Evolutionary conservation across 2,113 vertebrate genomes (phyloP).

Genomic region (Tenrec ecaudatus): DNA sequence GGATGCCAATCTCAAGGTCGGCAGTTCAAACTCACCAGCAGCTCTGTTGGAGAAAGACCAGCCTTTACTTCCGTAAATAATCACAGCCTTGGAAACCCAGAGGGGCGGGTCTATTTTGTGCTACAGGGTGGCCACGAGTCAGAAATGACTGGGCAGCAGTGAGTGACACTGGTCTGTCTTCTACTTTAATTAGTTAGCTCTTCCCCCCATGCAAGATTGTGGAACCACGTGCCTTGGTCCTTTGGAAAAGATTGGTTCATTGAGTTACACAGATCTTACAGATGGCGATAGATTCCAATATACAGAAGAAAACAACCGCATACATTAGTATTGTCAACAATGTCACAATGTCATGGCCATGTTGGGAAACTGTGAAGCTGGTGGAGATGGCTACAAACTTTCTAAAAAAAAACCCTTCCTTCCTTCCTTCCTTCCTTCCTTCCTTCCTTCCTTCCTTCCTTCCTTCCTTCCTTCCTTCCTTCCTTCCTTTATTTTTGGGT

Average conservation of each 20-base stretch:
- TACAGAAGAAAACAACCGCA: background rate
- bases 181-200: constrained; percentile 3
- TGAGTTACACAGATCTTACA: constrained; percentile 7
- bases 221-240: constrained; percentile 4
- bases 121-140: no score
- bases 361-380: constrained; percentile 1
- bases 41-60: no score
- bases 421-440: no score
- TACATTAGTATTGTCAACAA: constrained; percentile 18
- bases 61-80: no score
- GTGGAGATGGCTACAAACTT: background rate
- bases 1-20: no score
- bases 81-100: no score
- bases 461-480: no score
- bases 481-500: no score
- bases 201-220: background rate
- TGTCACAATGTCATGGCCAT: background rate
- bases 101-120: no score
- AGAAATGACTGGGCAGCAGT: no score
- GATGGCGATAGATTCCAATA: constrained; percentile 1
- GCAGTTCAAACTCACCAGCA: no score
- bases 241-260: constrained; percentile 30
- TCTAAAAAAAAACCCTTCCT: constrained; percentile 57
- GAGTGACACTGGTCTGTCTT: background rate
- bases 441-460: no score